A percentile compares a stretch with the other conserved stretches of the same genome.
These are phyloP conservation scores for Eustalomyia histrio DNA, from an alignment of 2,888 invertebrate genomes.

Conservation along the genomic window DNA sequence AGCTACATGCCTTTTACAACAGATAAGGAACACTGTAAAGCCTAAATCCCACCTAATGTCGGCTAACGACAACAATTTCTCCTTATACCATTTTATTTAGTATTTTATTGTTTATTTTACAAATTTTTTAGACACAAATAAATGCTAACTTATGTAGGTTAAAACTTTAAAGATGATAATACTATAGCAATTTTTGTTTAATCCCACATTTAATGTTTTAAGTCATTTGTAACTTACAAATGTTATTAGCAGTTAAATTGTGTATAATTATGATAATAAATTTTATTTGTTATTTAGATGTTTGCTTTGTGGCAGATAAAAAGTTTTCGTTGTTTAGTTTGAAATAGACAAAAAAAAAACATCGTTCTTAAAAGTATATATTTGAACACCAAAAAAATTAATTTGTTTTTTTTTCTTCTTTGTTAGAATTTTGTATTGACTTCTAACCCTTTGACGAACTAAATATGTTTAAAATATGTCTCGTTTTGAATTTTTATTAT, in stretches of 20 bases:
- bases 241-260: not conserved
- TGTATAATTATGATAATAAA: not conserved
- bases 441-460: too few species aligned
- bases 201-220: not conserved
- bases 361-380: too few species aligned
- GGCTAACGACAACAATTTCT: slow-evolving; percentile 1
- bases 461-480: too few species aligned
- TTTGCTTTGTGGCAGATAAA: not conserved
- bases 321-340: not conserved
- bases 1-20: not conserved
- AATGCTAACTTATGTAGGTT: not conserved
- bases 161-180: not conserved
- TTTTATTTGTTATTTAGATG: not conserved
- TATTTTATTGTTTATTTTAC: not conserved
- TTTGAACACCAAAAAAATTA: too few species aligned
- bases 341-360: too few species aligned
- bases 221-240: not conserved
- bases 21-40: slow-evolving; percentile 19
- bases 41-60: not conserved
- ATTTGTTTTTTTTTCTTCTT: too few species aligned
- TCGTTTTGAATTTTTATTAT: too few species aligned
- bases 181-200: slow-evolving; percentile 23
- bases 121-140: slow-evolving; percentile 13
- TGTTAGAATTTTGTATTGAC: too few species aligned
- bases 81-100: not conserved